These are phyloP conservation scores for Amphimallon solstitiale DNA, from an alignment of 2,888 invertebrate species.

Conservation along the genomic window DNA sequence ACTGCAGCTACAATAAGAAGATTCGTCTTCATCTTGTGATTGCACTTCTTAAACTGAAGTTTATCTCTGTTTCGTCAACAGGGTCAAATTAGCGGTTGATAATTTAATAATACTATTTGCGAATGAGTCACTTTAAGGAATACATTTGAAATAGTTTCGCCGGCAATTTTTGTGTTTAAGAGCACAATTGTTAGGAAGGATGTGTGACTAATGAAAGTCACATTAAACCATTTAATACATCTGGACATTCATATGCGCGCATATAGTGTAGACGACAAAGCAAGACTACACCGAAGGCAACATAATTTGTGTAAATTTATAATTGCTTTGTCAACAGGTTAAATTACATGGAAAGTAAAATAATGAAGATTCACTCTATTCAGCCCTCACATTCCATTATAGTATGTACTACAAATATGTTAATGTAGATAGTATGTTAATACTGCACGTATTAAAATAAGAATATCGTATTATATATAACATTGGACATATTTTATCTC, in stretches of 20 bases:
- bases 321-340: too few species aligned
- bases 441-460: too few species aligned
- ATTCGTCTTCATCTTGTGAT: slow-evolving; percentile 8
- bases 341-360: too few species aligned
- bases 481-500: too few species aligned
- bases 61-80: slow-evolving; percentile 28
- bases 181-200: slow-evolving; percentile 22
- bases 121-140: slow-evolving; percentile 23
- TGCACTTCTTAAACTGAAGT: slow-evolving; percentile 12
- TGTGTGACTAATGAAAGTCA: slow-evolving; percentile 19
- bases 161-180: slow-evolving; percentile 21
- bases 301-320: too few species aligned
- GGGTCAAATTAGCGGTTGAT: slow-evolving; percentile 26
- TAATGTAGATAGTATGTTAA: too few species aligned
- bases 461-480: too few species aligned
- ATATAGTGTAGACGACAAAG: neutral
- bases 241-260: too few species aligned
- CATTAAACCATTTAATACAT: slow-evolving; percentile 4
- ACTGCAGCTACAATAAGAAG: neutral
- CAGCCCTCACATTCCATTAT: too few species aligned
- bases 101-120: slow-evolving; percentile 24
- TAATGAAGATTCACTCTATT: too few species aligned
- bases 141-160: slow-evolving; percentile 11
- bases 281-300: neutral
- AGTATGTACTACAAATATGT: too few species aligned